phyloP scores from a whole-genome alignment of 2,113 vertebrate genomes.

The Phocoena sinus region DNA sequence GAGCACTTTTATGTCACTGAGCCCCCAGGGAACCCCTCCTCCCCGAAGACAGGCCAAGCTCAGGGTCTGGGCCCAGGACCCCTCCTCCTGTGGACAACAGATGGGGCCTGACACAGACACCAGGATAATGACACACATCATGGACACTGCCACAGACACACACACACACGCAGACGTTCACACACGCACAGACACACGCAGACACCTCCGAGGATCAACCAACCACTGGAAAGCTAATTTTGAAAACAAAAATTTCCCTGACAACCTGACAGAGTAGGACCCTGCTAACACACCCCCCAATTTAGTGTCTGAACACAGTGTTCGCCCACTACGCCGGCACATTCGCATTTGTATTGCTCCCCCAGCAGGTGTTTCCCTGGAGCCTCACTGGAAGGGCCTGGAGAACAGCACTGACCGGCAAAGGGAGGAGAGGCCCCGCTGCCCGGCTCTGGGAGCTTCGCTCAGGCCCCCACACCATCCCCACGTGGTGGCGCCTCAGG shows the following conservation, averaged over 20 bases:
- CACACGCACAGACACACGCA: not conserved
- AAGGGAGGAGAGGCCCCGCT: fast-evolving
- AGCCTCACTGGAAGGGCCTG: fast-evolving
- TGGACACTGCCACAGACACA: not conserved
- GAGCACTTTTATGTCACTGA: not conserved
- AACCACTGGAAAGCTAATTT: fast-evolving
- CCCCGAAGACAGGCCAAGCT: not conserved
- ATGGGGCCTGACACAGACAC: not conserved
- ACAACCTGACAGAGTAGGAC: fast-evolving
- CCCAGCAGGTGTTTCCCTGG: not conserved
- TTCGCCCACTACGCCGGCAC: not conserved
- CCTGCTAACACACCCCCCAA: not conserved
- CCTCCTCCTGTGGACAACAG: not conserved
- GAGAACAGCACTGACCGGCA: not conserved
- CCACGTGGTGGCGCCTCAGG: no score
- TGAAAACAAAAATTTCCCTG: not conserved
- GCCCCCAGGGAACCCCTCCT: fast-evolving
- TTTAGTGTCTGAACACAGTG: not conserved
- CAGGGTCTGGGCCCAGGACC: not conserved
- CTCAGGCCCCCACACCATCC: fast-evolving
- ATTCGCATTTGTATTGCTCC: fast-evolving
- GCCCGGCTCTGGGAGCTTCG: fast-evolving
- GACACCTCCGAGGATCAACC: not conserved
- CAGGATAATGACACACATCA: fast-evolving
- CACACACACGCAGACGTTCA: not conserved